Base-by-base conservation (phyloP, 2,888 invertebrate species). In the Drosophila niveifrons region DNA sequence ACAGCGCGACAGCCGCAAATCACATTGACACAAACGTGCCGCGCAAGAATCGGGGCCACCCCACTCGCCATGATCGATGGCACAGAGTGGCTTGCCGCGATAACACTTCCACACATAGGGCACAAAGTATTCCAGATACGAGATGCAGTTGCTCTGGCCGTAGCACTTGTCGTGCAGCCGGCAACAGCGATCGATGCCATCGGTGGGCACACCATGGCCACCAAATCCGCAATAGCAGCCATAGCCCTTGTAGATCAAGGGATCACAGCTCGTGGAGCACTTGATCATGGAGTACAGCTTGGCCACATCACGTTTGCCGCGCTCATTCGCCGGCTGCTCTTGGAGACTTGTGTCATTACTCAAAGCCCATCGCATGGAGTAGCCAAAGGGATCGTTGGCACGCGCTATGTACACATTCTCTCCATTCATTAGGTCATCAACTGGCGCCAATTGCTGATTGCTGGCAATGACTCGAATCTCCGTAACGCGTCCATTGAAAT, bases 211-310 rank as follows among this genome's bases (percentile, higher is more conserved):
- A 8, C 97, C 97, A 0, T 96, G 95, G 0, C 97, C 97, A 2
- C 97, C 93, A 90, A 97, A 96, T 3, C 98, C 97, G 89, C 97
- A 98, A 91, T 96, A 98, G 91, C 97, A 98, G 2, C 97, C 97
- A 86, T 98, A 97, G 9, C 97, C 97, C 91, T 97, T 97, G 91
- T 96, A 97, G 8, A 94, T 93, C 1, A 97, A 91, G 0, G 97
- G 97, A 90, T 97, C 95, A 86, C 98, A 98, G 3, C 96, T 96
- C 0, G 97, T 97, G 1, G 96, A 95, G 86, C 97, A 97, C 66
- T 95, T 94, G 70, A 98, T 94, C 97, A 97, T 97, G 75, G 96
- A 96, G 92, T 96, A 97, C 15, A 98, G 93, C 85, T 97, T 95
- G 10, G 96, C 91, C 0, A 97, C 96, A 43, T 96, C 96, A 1